phyloP scores from a whole-genome alignment of 2,797 vertebrate species.

The Spinibarbus caldwelli region DNA sequence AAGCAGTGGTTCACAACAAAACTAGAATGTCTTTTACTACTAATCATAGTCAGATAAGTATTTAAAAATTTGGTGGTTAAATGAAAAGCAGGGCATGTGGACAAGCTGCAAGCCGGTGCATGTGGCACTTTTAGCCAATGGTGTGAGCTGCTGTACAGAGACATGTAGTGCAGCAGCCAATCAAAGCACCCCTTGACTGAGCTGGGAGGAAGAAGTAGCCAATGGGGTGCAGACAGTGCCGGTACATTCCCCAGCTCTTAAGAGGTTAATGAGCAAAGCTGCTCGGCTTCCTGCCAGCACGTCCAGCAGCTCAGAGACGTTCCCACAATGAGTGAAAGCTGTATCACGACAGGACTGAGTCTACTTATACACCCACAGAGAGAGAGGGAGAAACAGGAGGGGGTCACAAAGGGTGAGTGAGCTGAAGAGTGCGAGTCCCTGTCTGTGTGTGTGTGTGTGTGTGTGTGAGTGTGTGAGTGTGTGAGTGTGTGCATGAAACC shows the following conservation, averaged over 20 bases:
- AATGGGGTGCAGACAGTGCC: conserved; percentile 71
- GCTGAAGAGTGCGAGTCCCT: conserved; percentile 54
- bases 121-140: conserved; percentile 43
- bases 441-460: conserved; percentile 18
- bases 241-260: conserved; percentile 76
- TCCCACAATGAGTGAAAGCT: conserved; percentile 83
- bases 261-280: conserved; percentile 84
- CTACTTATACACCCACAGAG: conserved; percentile 81
- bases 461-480: no score
- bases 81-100: conserved; percentile 49
- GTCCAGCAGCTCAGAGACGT: conserved; percentile 73
- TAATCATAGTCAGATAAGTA: no score
- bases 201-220: conserved; percentile 70
- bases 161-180: conserved; percentile 50
- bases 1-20: no score
- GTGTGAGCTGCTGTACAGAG: neutral
- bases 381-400: conserved; percentile 63
- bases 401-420: conserved; percentile 58
- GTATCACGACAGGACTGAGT: conserved; percentile 80
- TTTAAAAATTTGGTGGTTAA: neutral
- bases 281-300: conserved; percentile 77
- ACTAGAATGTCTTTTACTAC: neutral
- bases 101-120: neutral
- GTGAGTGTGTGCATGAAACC: conserved; percentile 5
- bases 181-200: conserved; percentile 7